phyloP scores from a whole-genome alignment of 37 sponge, comb jelly and placozoan genomes.

The Petrosia ficiformis region DNA sequence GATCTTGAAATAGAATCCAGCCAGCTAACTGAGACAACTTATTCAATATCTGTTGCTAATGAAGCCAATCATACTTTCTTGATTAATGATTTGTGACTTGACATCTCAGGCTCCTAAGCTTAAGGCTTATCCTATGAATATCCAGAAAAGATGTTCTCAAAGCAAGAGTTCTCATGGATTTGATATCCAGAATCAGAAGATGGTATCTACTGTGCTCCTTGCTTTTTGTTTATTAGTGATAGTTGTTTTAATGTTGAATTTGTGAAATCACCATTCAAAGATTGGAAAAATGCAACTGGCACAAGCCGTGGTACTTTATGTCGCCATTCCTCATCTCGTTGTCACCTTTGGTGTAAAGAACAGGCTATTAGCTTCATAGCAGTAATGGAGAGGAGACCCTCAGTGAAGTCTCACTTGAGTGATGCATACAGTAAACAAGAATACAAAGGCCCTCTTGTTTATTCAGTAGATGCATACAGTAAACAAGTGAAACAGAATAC shows the following conservation, averaged over 20 bases:
- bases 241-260: neutral
- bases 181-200: neutral
- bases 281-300: neutral
- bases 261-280: neutral
- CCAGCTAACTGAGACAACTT: too few relatives aligned
- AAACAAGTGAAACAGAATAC: too few relatives aligned
- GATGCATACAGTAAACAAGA: neutral
- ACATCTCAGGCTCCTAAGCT: too few relatives aligned
- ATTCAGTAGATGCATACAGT: too few relatives aligned
- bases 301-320: neutral
- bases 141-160: constrained; percentile 5
- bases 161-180: neutral
- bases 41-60: too few relatives aligned
- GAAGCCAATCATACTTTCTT: too few relatives aligned
- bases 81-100: too few relatives aligned
- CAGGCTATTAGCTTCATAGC: neutral
- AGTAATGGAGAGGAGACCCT: neutral
- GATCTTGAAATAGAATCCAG: too few relatives aligned
- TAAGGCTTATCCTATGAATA: constrained; percentile 11
- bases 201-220: neutral
- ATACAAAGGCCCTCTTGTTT: neutral
- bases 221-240: neutral
- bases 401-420: neutral
- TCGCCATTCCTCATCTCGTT: neutral
- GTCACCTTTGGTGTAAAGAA: neutral